Percentiles rank a stretch among this genome's conserved stretches.
These are phyloP conservation scores for Myopa tessellatipennis DNA, from an alignment of 2,888 invertebrate species.

Conservation along the genomic window DNA sequence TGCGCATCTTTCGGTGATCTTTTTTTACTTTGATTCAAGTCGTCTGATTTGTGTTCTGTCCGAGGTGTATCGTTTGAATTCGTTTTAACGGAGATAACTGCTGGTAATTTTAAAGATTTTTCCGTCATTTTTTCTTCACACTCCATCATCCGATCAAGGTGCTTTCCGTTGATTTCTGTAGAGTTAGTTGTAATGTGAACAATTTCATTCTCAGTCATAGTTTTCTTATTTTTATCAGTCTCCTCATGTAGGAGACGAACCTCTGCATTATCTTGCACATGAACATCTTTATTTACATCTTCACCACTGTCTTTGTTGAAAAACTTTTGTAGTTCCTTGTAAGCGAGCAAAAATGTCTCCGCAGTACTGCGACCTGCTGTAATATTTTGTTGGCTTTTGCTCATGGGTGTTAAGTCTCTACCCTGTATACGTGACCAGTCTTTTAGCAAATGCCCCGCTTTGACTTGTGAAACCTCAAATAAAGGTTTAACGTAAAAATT, in stretches of 20 bases:
- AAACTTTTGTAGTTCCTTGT: slow-evolving; percentile 8
- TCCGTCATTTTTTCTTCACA: neutral
- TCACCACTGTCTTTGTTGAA: neutral
- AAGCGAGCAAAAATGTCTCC: slow-evolving; percentile 32
- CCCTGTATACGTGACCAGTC: slow-evolving; percentile 75
- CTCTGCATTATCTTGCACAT: neutral
- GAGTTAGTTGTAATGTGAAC: neutral
- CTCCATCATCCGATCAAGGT: neutral
- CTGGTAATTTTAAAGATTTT: neutral
- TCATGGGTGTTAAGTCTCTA: slow-evolving; percentile 71
- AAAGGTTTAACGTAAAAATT: slow-evolving; percentile 70
- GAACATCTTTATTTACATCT: neutral
- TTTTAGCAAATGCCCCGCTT: slow-evolving; percentile 71
- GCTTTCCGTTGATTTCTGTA: neutral
- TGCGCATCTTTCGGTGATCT: neutral
- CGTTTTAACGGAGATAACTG: too few species aligned
- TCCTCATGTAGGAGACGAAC: neutral
- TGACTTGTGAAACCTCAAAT: slow-evolving; percentile 67
- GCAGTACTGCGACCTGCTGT: neutral
- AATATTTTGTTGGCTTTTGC: slow-evolving; percentile 23
- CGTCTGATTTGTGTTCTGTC: slow-evolving; percentile 46
- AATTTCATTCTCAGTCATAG: neutral
- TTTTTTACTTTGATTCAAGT: slow-evolving; percentile 45
- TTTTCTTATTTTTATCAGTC: neutral
- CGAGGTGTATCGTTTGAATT: neutral